phyloP scores from a whole-genome alignment of 2,113 vertebrate genomes.

The Meriones unguiculatus region DNA sequence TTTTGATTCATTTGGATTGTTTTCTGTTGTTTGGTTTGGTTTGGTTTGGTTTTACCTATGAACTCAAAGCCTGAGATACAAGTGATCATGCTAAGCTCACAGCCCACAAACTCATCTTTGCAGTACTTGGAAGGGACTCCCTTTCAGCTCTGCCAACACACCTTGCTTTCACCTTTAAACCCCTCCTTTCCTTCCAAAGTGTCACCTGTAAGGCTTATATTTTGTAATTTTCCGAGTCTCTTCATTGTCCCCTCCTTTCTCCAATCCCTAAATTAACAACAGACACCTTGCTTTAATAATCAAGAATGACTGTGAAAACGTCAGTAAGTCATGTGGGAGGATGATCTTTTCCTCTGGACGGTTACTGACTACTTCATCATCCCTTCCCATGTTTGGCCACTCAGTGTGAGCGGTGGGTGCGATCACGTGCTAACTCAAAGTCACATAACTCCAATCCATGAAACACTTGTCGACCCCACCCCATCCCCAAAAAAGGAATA shows the following conservation, averaged over 20 bases:
- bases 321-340: background rate
- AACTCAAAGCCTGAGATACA: background rate
- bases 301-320: constrained; percentile 48
- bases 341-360: background rate
- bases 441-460: constrained; percentile 47
- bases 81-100: background rate
- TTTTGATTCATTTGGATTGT: background rate
- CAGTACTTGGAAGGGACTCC: background rate
- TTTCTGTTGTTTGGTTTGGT: background rate
- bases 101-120: background rate
- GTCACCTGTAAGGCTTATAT: background rate
- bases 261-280: constrained; percentile 17
- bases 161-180: constrained; percentile 9
- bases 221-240: constrained; percentile 2
- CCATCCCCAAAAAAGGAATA: background rate
- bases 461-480: background rate
- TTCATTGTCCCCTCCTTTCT: constrained; percentile 44
- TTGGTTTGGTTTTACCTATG: background rate
- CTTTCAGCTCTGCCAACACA: constrained; percentile 41
- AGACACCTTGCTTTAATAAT: constrained; percentile 55
- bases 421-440: background rate
- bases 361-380: background rate
- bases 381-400: constrained; percentile 43
- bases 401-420: background rate
- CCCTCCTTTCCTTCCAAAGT: constrained; percentile 42